Evolutionary conservation across 2,797 vertebrate genomes (phyloP), one percentile per base, ranked within the genome.

Genomic region (Falco naumanni): DNA sequence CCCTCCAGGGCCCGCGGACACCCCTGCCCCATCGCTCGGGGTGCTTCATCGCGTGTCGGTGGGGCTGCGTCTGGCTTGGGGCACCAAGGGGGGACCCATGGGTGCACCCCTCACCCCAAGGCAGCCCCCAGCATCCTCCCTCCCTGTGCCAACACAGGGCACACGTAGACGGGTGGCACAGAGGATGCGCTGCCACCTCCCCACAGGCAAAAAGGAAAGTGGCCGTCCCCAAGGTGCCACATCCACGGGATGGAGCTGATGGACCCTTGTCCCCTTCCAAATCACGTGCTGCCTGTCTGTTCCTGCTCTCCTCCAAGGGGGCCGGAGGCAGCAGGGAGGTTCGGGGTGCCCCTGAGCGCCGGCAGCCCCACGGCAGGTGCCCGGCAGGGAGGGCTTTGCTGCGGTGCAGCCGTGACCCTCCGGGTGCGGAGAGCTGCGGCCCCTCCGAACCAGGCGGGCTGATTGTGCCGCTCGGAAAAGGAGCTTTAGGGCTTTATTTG

Each of bases 401-500:
- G 79, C 1, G 2, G 33, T 4, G 28, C 11, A 84, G 47, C 85
- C 8, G 0, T 11, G 63, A 47, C 63, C 20, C 54, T 78, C 77
- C 70, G 7, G 4, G 48, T 21, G 1, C 64, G 0, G 71, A 85
- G 64, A 11, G 5, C 66, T 39, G 65, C 93, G 68, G 48, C 84
- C 43, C 71, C 69, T 48, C 20, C 4, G 26, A 80, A 37, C 72
- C 71, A 31, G 74, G 59, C 70, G 16, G 91, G 76, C 81, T 87
- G 92, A 96, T 84, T 12, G 87, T 81, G 0, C 63, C 6, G 77
- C 83, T 64, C 5, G 7, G 50, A 45, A 28, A 47, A 94, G 86
- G 69, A 88, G 95, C 93, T 59, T 78, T 14, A 16, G 90, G 93
- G 90, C 85, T 66, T 96, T 66, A 90, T 94, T 69, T 61, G 78